Conservation (phyloP, 2,797 vertebrate species). For the Pithecia hirsuta region DNA sequence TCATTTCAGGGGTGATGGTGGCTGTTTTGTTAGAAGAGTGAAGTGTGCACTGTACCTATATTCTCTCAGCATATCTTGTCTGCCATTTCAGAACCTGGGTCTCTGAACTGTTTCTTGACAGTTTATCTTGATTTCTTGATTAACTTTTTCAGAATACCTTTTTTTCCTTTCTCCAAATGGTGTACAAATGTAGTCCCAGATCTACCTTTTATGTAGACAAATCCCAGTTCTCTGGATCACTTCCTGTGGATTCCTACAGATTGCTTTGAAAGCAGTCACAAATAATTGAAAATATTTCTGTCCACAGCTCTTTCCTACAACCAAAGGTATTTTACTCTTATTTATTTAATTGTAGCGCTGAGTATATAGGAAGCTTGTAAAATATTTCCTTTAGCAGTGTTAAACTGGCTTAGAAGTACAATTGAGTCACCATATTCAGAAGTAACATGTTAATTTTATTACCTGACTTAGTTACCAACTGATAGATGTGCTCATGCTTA, state of each 20-base stretch:
- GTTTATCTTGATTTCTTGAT: slow-evolving; percentile 44
- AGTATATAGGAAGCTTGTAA: not conserved
- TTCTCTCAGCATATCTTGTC: not conserved
- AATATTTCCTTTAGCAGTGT: not conserved
- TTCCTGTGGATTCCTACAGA: not conserved
- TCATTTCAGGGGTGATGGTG: not conserved
- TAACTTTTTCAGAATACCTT: not conserved
- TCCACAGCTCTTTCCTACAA: not conserved
- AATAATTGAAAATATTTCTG: slow-evolving; percentile 40
- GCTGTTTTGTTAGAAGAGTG: not conserved
- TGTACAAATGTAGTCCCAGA: not conserved
- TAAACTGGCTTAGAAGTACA: not conserved
- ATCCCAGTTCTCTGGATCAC: not conserved
- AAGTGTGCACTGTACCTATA: not conserved
- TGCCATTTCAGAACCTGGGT: not conserved
- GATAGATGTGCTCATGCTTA: not conserved
- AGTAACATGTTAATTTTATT: not conserved
- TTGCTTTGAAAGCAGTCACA: not conserved
- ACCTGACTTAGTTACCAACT: not conserved
- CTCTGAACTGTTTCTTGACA: not conserved
- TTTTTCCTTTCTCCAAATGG: not conserved
- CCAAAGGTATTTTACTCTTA: not conserved
- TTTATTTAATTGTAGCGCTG: not conserved
- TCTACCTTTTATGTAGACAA: not conserved
- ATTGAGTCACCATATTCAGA: not conserved